Evolutionary conservation across 2,888 invertebrate species (phyloP).

Genomic region (Plutella xylostella): DNA sequence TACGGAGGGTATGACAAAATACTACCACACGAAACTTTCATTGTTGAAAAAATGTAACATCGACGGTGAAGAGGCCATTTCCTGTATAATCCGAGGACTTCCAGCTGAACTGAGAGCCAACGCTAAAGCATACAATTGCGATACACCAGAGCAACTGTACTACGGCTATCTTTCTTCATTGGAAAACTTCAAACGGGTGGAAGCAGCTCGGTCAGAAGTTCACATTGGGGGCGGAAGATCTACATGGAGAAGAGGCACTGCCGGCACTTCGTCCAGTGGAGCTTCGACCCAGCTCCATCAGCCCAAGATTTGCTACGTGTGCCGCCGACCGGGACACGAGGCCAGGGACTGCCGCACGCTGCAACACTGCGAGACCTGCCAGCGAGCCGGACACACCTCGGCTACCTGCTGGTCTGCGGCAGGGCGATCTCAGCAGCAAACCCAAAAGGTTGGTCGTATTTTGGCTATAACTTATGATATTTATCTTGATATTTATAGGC

Average conservation of each 20-base stretch:
- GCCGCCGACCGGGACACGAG: slow-evolving; percentile 16
- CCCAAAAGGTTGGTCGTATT: not conserved
- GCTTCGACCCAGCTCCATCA: too few species aligned
- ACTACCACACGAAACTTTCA: slow-evolving; percentile 23
- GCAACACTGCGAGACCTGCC: slow-evolving; percentile 15
- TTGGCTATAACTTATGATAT: not conserved
- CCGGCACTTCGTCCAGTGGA: not conserved
- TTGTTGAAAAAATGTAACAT: slow-evolving; percentile 21
- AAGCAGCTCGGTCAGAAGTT: not conserved
- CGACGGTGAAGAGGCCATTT: slow-evolving; percentile 16
- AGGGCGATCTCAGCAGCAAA: not conserved
- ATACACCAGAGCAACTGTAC: slow-evolving; percentile 19
- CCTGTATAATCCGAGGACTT: slow-evolving; percentile 19
- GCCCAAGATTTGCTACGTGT: slow-evolving; percentile 15
- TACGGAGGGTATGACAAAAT: slow-evolving; percentile 26
- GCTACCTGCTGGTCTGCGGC: slow-evolving; percentile 14
- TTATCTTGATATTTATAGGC: not conserved
- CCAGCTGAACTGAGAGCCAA: slow-evolving; percentile 18
- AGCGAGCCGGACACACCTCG: slow-evolving; percentile 14
- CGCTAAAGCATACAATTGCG: slow-evolving; percentile 21
- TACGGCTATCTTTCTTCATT: slow-evolving; percentile 19
- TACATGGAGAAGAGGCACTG: slow-evolving; percentile 11
- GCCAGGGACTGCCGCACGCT: slow-evolving; percentile 12
- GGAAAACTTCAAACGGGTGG: slow-evolving; percentile 17
- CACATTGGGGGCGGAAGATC: slow-evolving; percentile 1